A percentile compares a stretch with the other conserved stretches of the same genome.
Conservation (phyloP, 2,888 invertebrate species). For the Dynastes maya region DNA sequence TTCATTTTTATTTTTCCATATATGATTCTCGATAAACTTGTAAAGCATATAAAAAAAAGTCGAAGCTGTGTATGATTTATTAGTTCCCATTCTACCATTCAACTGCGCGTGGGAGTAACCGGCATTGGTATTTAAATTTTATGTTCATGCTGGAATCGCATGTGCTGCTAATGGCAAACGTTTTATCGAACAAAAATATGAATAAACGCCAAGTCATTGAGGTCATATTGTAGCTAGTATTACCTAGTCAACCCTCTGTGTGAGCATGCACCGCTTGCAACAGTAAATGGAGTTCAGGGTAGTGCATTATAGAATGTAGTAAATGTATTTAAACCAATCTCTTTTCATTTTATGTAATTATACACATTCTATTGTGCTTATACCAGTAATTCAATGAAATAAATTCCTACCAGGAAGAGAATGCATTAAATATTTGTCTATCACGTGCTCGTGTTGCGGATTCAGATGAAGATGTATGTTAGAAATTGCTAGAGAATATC, state of each 20-base stretch:
- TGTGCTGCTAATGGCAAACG: not conserved
- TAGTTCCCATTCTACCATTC: not conserved
- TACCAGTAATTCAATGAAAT: not conserved
- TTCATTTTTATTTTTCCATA: not conserved
- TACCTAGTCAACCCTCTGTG: not conserved
- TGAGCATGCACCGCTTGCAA: not conserved
- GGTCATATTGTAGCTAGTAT: not conserved
- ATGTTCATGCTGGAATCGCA: slow-evolving; percentile 9
- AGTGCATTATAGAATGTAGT: not conserved
- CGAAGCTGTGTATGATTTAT: not conserved
- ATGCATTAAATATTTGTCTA: too few relatives aligned
- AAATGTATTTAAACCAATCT: not conserved
- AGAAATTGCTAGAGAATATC: too few relatives aligned
- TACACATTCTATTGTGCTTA: not conserved
- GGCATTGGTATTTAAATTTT: slow-evolving; percentile 14
- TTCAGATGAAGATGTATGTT: too few relatives aligned
- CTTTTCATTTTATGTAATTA: not conserved
- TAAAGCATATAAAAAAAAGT: not conserved
- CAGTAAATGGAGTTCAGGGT: not conserved
- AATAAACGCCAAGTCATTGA: slow-evolving; percentile 14
- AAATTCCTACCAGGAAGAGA: too few relatives aligned
- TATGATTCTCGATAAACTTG: slow-evolving; percentile 11
- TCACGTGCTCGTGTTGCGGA: too few relatives aligned
- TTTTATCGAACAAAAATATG: slow-evolving; percentile 6
- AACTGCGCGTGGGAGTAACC: too few relatives aligned